These are phyloP conservation scores for Oostethus manadensis DNA, from an alignment of 2,113 vertebrate genomes.

Conservation along the genomic window DNA sequence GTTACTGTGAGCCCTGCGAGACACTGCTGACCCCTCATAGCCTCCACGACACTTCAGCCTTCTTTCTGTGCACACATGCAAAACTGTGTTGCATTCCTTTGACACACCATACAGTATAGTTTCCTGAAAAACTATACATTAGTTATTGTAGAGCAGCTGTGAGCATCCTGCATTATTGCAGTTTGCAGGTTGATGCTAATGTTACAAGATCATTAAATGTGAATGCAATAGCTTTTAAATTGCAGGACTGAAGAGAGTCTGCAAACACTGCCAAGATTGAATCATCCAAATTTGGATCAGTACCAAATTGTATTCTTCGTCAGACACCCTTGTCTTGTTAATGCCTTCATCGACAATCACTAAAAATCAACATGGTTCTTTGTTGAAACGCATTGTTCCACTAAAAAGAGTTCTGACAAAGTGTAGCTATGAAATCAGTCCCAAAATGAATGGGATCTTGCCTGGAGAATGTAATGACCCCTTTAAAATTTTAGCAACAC, in stretches of 20 bases:
- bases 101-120: background rate
- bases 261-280: background rate
- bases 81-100: background rate
- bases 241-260: background rate
- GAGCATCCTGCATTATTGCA: background rate
- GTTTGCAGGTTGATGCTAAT: background rate
- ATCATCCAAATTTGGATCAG: too few relatives aligned
- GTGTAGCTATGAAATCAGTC: too few relatives aligned
- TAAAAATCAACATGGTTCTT: too few relatives aligned
- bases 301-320: too few relatives aligned
- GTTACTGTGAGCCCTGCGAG: conserved; percentile 42
- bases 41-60: conserved; percentile 11
- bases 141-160: background rate
- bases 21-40: conserved; percentile 39
- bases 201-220: background rate
- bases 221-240: background rate
- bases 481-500: background rate
- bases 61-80: conserved; percentile 6
- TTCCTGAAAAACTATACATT: background rate
- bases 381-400: too few relatives aligned
- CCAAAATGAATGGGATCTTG: too few relatives aligned
- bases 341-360: too few relatives aligned
- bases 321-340: too few relatives aligned
- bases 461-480: too few relatives aligned
- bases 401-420: too few relatives aligned